Evolutionary conservation across 1,140 invertebrate species (phyloP).

Genomic region (Paracyclopina nana): DNA sequence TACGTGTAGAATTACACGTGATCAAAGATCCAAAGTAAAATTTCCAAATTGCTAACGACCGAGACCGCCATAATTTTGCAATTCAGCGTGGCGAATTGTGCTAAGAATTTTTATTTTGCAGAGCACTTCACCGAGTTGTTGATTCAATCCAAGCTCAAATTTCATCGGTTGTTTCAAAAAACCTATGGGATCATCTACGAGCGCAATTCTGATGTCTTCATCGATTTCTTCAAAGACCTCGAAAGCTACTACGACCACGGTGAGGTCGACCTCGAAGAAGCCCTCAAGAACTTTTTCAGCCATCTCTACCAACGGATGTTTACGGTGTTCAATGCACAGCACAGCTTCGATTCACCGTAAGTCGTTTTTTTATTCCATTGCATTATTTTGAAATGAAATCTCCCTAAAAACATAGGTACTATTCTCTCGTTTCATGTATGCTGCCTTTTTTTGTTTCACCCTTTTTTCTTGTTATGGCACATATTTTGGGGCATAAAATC

Average conservation of each 20-base stretch:
- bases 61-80: neutral
- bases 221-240: constrained; percentile 67
- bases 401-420: no score
- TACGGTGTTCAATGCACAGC: constrained; percentile 72
- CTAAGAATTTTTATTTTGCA: constrained; percentile 27
- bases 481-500: no score
- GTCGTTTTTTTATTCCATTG: no score
- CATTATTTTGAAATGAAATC: no score
- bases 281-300: constrained; percentile 80
- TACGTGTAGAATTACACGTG: neutral
- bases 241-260: constrained; percentile 72
- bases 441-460: no score
- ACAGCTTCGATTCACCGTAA: constrained; percentile 63
- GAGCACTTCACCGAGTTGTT: constrained; percentile 69
- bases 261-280: constrained; percentile 52
- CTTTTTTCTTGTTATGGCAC: no score
- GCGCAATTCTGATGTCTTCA: constrained; percentile 77
- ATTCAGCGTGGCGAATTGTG: neutral
- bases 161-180: constrained; percentile 79
- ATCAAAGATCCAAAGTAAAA: neutral
- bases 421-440: no score
- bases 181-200: constrained; percentile 91
- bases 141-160: constrained; percentile 54
- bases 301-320: constrained; percentile 91
- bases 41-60: neutral